A percentile compares a stretch with the other conserved stretches of the same genome.
These are phyloP conservation scores for Coracias cyanogaster DNA, from an alignment of 2,797 vertebrate species.

Conservation along the genomic window DNA sequence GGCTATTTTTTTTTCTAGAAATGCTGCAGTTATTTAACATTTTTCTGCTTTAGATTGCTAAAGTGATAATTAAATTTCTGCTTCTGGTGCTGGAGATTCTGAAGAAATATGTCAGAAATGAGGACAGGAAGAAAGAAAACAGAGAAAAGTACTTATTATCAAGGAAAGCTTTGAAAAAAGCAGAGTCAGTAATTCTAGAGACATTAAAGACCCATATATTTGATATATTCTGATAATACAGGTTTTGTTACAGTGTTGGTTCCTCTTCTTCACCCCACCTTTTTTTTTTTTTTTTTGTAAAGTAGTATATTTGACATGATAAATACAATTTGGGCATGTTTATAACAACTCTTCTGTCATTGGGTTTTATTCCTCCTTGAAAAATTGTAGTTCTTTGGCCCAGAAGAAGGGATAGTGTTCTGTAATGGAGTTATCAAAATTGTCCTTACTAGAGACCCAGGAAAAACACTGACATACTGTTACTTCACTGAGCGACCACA, in stretches of 20 bases:
- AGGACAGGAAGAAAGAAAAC: not conserved
- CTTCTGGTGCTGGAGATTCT: not conserved
- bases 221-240: not conserved
- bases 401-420: not conserved
- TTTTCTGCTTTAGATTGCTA: not conserved
- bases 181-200: not conserved
- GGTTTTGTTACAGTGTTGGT: not conserved
- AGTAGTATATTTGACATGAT: not conserved
- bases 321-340: not conserved
- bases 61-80: not conserved
- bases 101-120: not conserved
- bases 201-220: not conserved
- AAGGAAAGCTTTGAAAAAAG: not conserved
- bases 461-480: not conserved
- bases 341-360: not conserved
- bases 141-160: not conserved
- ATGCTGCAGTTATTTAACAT: not conserved
- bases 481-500: not conserved
- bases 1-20: not conserved
- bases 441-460: not conserved
- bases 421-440: not conserved
- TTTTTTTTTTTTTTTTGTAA: not conserved
- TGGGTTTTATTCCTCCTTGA: not conserved
- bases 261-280: fast-evolving
- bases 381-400: not conserved